These are phyloP conservation scores for Ammodramus savannarum DNA, from an alignment of 2,113 vertebrate species.

Conservation along the genomic window DNA sequence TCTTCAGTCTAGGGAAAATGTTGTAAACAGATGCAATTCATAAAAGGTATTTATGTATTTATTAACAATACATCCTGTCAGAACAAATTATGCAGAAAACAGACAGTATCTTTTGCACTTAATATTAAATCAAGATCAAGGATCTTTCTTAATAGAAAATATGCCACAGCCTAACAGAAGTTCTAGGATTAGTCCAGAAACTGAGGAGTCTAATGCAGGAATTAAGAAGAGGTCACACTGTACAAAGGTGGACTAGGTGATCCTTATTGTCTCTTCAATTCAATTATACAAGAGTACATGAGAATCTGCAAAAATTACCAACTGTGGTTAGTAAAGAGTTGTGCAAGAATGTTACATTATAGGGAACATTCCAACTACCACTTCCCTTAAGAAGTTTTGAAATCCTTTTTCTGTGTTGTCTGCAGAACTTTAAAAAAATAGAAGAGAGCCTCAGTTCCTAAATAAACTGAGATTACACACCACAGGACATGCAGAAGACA, in stretches of 20 bases:
- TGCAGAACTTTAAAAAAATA: not conserved
- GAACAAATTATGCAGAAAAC: not conserved
- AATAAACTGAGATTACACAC: not conserved
- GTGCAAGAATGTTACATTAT: not conserved
- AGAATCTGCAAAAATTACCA: not conserved
- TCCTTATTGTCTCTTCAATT: not conserved
- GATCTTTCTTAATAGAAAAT: not conserved
- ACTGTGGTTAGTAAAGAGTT: not conserved
- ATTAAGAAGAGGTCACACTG: not conserved
- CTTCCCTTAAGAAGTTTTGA: conserved; percentile 54
- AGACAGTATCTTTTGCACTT: not conserved
- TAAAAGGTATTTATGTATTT: not conserved
- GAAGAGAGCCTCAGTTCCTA: not conserved
- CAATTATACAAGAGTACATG: not conserved
- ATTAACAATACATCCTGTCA: not conserved
- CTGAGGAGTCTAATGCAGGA: not conserved
- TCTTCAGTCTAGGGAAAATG: not conserved
- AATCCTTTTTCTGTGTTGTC: conserved; percentile 21
- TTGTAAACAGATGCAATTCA: not conserved
- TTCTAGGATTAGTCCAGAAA: not conserved
- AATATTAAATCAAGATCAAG: not conserved
- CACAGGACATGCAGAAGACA: not conserved
- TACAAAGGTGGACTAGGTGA: not conserved
- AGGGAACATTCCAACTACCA: not conserved
- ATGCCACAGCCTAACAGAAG: not conserved